A percentile compares a stretch with the other conserved stretches of the same genome.
Evolutionary conservation across 2,113 vertebrate genomes (phyloP).

Genomic region (Poicephalus meyeri): DNA sequence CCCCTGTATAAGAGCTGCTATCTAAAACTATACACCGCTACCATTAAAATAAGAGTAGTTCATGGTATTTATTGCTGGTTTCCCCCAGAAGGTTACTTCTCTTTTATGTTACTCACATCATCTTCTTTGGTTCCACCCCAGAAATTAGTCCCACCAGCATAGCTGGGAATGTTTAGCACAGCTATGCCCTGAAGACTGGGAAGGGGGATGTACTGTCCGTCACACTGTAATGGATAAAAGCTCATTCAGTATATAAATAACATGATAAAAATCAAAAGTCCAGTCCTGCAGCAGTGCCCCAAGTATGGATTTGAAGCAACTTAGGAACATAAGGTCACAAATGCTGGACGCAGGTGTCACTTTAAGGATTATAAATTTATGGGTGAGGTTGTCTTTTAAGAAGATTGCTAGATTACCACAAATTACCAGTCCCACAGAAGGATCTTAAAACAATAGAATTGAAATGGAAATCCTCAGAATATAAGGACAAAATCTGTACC

Average conservation of each 20-base stretch:
- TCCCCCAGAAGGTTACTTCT: background rate
- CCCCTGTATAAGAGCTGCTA: background rate
- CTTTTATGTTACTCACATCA: constrained; percentile 84
- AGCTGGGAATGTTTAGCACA: constrained; percentile 96
- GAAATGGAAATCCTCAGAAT: background rate
- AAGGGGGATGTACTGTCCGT: constrained; percentile 97
- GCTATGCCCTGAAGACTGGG: constrained; percentile 98
- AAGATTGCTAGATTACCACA: background rate
- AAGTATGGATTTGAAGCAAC: background rate
- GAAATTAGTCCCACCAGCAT: constrained; percentile 97
- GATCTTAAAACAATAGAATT: background rate
- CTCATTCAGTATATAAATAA: constrained; percentile 12
- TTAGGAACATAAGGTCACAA: background rate
- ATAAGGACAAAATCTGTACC: background rate
- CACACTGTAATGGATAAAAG: constrained; percentile 84
- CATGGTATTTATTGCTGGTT: background rate
- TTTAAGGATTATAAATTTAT: background rate
- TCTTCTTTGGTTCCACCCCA: constrained; percentile 99
- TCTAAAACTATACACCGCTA: background rate
- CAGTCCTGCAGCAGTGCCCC: background rate
- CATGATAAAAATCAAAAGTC: background rate
- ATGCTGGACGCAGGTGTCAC: background rate
- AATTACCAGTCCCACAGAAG: background rate
- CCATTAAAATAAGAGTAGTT: background rate
- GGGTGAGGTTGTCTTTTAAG: background rate